A percentile compares a stretch with the other conserved stretches of the same genome.
phyloP scores from a whole-genome alignment of 2,888 invertebrate genomes.

The Stegana nigrithorax region DNA sequence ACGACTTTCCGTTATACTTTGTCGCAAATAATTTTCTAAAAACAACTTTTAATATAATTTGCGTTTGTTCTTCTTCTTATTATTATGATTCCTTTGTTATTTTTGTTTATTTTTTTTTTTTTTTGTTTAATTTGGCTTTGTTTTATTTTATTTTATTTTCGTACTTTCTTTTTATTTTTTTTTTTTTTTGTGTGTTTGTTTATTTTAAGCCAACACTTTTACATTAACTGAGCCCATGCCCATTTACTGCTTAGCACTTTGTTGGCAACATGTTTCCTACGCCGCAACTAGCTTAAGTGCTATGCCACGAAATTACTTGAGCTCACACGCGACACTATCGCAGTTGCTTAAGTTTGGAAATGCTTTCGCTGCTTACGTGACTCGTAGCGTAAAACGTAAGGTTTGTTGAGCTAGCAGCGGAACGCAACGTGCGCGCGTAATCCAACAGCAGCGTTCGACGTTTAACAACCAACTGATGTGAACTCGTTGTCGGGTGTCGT shows the following conservation, averaged over 20 bases:
- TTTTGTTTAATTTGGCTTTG: neutral
- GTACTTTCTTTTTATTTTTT: neutral
- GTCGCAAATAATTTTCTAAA: no score
- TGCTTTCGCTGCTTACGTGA: conserved; percentile 1
- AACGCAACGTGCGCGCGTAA: conserved; percentile 12
- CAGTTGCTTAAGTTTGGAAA: no score
- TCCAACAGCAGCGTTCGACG: conserved; percentile 6
- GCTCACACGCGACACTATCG: no score
- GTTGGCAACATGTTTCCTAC: no score
- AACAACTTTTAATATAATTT: no score
- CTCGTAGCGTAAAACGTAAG: conserved; percentile 7
- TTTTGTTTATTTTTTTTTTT: neutral
- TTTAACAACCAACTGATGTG: conserved; percentile 1
- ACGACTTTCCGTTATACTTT: no score
- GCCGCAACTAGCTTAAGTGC: no score
- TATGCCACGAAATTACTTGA: no score
- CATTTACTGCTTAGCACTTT: no score
- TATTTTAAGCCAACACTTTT: no score
- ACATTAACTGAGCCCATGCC: no score
- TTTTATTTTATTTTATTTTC: neutral
- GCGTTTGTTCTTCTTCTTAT: neutral
- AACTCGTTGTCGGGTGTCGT: neutral
- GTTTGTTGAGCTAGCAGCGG: neutral
- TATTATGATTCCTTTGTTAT: neutral
- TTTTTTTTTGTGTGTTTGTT: neutral